Evolutionary conservation across 2,113 vertebrate genomes (phyloP).

Genomic region (Ancistrus triradiatus): DNA sequence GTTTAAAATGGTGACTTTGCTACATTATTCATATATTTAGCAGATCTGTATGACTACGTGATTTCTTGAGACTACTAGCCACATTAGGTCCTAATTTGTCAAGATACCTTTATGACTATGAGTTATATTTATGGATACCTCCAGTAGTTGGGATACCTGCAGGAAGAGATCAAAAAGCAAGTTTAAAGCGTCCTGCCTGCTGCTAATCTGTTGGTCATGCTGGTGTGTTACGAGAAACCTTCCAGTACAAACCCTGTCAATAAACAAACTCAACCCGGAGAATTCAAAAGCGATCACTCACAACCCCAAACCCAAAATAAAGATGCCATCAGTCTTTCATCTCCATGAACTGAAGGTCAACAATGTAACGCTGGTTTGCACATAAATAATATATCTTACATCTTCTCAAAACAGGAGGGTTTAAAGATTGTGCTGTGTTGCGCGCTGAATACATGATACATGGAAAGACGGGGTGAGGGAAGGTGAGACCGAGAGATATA

Average conservation of each 20-base stretch:
- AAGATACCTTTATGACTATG: no score
- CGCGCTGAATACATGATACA: conserved; percentile 31
- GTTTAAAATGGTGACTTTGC: no score
- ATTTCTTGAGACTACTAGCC: no score
- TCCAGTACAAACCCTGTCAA: conserved; percentile 25
- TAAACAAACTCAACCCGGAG: conserved; percentile 23
- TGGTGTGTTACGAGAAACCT: conserved; percentile 12
- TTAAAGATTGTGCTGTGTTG: conserved; percentile 39
- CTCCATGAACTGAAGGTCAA: conserved; percentile 43
- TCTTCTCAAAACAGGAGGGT: conserved; percentile 42
- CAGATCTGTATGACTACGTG: no score
- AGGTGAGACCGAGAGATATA: neutral
- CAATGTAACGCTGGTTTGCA: conserved; percentile 40
- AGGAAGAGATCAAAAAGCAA: conserved; percentile 12
- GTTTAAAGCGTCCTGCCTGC: neutral
- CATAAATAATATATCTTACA: conserved; percentile 51
- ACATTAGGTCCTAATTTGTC: no score
- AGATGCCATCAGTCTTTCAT: conserved; percentile 49
- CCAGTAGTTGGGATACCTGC: no score
- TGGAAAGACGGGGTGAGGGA: conserved; percentile 4
- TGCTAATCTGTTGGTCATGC: conserved; percentile 18
- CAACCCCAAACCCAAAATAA: conserved; percentile 37
- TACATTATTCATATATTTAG: no score
- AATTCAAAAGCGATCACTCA: conserved; percentile 25
- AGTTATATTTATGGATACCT: no score